Percentiles rank a stretch among this genome's conserved stretches.
Evolutionary conservation across 2,888 invertebrate genomes (phyloP).

Genomic region (Protonemura montana): DNA sequence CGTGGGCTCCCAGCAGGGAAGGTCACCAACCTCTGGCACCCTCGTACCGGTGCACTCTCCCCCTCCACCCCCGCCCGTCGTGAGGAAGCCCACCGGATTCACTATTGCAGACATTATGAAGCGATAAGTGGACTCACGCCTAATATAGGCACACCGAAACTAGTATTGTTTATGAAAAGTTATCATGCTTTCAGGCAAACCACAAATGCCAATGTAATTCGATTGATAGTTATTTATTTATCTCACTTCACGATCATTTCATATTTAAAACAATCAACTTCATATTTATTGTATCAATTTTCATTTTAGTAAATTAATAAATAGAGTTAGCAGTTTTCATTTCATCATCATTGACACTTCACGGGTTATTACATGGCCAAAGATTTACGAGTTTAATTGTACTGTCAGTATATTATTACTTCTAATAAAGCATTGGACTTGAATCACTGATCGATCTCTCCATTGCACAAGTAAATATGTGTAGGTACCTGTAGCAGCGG

Average conservation of each 20-base stretch:
- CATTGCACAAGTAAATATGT: background rate
- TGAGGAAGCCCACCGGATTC: slow-evolving; percentile 73
- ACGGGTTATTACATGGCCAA: background rate
- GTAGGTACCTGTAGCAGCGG: background rate
- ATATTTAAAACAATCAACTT: background rate
- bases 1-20: slow-evolving; percentile 34
- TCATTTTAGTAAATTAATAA: background rate
- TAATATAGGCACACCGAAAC: background rate
- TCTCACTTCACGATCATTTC: slow-evolving; percentile 15
- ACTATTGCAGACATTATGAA: slow-evolving; percentile 90
- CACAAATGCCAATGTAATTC: slow-evolving; percentile 8
- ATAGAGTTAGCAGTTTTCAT: background rate
- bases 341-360: background rate
- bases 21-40: slow-evolving; percentile 52
- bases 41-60: slow-evolving; percentile 40
- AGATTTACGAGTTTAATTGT: background rate
- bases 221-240: background rate
- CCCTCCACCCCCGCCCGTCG: slow-evolving; percentile 51
- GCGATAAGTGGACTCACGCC: slow-evolving; percentile 64
- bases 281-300: slow-evolving; percentile 2
- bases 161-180: background rate
- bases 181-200: background rate
- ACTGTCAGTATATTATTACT: background rate
- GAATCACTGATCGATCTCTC: background rate
- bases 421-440: background rate